Conservation (phyloP, 2,797 vertebrate species). For the Chlorospingus semifuscus region DNA sequence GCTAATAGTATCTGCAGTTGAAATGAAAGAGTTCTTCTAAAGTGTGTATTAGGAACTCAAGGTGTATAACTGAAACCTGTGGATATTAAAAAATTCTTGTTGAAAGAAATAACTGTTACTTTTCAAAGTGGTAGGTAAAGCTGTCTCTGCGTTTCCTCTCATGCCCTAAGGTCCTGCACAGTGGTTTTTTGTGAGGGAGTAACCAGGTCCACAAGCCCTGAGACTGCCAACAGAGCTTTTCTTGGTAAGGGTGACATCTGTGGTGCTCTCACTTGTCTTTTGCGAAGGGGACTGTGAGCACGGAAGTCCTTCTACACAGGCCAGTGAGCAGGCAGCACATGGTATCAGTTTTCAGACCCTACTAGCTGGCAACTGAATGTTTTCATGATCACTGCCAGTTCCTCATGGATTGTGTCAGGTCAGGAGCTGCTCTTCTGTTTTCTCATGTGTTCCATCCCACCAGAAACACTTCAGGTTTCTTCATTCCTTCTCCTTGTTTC, state of each 20-base stretch:
- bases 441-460: not conserved
- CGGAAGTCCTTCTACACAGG: not conserved
- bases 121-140: not conserved
- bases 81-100: not conserved
- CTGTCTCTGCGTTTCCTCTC: not conserved
- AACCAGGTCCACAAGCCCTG: accelerated
- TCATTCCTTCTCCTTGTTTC: not conserved
- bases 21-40: not conserved
- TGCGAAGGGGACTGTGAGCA: not conserved
- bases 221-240: not conserved
- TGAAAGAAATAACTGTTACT: not conserved
- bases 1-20: not conserved
- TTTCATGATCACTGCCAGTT: not conserved
- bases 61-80: not conserved
- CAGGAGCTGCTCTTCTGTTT: not conserved
- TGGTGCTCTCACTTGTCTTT: not conserved
- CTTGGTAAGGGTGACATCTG: not conserved
- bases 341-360: not conserved
- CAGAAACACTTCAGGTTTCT: not conserved
- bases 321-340: not conserved
- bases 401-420: not conserved
- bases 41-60: not conserved
- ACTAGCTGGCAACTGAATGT: not conserved
- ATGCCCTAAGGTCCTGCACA: not conserved
- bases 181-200: not conserved